Conservation (phyloP, 2,888 invertebrate genomes). For the Steinernema carpocapsae region DNA sequence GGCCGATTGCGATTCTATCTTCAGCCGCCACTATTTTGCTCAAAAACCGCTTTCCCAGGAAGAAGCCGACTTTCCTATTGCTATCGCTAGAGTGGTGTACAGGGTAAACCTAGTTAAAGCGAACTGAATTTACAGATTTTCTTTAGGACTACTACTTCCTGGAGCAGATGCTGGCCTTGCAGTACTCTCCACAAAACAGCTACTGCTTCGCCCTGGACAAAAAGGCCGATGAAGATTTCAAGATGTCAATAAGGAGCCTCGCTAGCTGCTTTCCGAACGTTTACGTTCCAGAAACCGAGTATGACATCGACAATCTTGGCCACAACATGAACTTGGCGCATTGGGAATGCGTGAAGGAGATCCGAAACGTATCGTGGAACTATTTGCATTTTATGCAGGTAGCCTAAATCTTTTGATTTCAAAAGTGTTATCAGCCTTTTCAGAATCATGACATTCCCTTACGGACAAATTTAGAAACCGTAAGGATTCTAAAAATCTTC, state of each 20-base stretch:
- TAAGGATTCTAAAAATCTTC: conserved; percentile 37
- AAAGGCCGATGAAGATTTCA: conserved; percentile 36
- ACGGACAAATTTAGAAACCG: conserved; percentile 40
- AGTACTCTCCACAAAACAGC: conserved; percentile 41
- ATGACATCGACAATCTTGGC: conserved; percentile 43
- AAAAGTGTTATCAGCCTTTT: not conserved
- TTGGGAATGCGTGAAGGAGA: conserved; percentile 42
- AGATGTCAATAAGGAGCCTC: conserved; percentile 37
- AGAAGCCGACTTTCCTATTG: conserved; percentile 46
- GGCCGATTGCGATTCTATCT: conserved; percentile 42
- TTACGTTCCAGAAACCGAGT: conserved; percentile 37
- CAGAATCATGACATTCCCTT: conserved; percentile 43
- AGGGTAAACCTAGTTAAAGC: conserved; percentile 41
- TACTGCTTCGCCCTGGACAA: conserved; percentile 43
- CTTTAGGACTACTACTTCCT: conserved; percentile 41
- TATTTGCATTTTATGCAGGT: conserved; percentile 45
- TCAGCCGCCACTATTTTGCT: conserved; percentile 40
- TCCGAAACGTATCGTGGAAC: conserved; percentile 41
- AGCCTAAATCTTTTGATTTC: too few relatives aligned
- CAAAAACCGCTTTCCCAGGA: conserved; percentile 32
- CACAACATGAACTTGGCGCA: conserved; percentile 44
- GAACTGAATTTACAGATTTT: too few relatives aligned
- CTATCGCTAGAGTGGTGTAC: conserved; percentile 46
- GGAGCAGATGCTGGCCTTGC: conserved; percentile 42
- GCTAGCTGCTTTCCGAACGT: conserved; percentile 47